These are phyloP conservation scores for Delia radicum DNA, from an alignment of 1,140 invertebrate genomes.

Conservation along the genomic window DNA sequence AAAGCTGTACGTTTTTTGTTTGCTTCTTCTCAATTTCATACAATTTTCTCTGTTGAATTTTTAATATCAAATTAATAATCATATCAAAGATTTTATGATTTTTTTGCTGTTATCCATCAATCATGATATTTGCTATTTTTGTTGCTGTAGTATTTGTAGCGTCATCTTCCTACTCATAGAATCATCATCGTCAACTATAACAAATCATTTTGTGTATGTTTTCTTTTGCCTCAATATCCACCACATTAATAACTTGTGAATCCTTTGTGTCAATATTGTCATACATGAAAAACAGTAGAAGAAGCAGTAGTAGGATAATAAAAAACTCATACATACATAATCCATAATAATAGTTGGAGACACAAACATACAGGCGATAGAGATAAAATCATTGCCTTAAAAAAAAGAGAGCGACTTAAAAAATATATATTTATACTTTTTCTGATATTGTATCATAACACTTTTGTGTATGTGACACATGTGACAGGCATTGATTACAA, in stretches of 20 bases:
- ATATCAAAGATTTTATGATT: constrained; percentile 11
- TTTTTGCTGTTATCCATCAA: constrained; percentile 13
- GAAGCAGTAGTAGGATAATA: not conserved
- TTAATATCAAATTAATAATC: constrained; percentile 22
- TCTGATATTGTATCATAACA: constrained; percentile 17
- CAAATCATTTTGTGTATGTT: constrained; percentile 4
- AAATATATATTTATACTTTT: not conserved
- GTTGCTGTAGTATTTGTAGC: not conserved
- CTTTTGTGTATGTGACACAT: constrained; percentile 20
- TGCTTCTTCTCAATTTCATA: no score
- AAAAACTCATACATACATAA: not conserved
- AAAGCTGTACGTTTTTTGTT: no score
- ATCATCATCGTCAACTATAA: not conserved
- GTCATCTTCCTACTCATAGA: not conserved
- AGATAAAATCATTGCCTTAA: not conserved
- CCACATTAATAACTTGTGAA: constrained; percentile 22
- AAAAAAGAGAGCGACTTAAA: not conserved
- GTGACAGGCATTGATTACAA: constrained; percentile 16
- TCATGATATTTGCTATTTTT: constrained; percentile 13
- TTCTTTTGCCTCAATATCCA: constrained; percentile 8
- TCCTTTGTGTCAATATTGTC: constrained; percentile 23
- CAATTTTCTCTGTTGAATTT: not conserved
- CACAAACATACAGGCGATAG: not conserved
- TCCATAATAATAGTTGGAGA: not conserved
- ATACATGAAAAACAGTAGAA: not conserved